phyloP scores from a whole-genome alignment of 2,888 invertebrate genomes.

The Thelaira solivaga region DNA sequence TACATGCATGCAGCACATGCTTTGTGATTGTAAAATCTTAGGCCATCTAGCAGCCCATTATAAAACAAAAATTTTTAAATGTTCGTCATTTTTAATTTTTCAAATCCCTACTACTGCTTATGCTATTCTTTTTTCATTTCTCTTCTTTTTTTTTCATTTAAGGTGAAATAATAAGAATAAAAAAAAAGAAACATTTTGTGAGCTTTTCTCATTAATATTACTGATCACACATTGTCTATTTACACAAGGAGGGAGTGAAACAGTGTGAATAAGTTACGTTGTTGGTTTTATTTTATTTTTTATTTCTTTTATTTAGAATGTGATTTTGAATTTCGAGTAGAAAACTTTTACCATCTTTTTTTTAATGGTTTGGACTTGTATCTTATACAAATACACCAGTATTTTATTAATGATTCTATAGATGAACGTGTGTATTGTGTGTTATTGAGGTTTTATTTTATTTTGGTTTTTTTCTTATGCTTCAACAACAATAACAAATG shows the following conservation, averaged over 20 bases:
- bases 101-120: constrained; percentile 8
- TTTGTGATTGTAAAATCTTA: too few relatives aligned
- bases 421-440: constrained; percentile 2
- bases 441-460: constrained; percentile 1
- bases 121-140: background rate
- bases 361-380: background rate
- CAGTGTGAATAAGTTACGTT: background rate
- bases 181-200: background rate
- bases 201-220: constrained; percentile 55
- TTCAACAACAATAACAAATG: background rate
- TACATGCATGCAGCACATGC: too few relatives aligned
- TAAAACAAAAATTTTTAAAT: constrained; percentile 21
- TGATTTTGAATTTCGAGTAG: background rate
- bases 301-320: background rate
- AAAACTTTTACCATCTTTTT: background rate
- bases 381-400: background rate
- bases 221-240: constrained; percentile 55
- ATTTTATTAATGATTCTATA: constrained; percentile 15
- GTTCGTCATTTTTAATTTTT: constrained; percentile 20
- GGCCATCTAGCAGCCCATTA: too few relatives aligned
- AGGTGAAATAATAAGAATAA: constrained; percentile 9
- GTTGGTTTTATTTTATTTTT: background rate
- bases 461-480: too few relatives aligned
- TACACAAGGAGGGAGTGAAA: constrained; percentile 20
- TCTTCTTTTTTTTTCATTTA: background rate